Evolutionary conservation across 2,113 vertebrate species (phyloP).

Genomic region (Galemys pyrenaicus): DNA sequence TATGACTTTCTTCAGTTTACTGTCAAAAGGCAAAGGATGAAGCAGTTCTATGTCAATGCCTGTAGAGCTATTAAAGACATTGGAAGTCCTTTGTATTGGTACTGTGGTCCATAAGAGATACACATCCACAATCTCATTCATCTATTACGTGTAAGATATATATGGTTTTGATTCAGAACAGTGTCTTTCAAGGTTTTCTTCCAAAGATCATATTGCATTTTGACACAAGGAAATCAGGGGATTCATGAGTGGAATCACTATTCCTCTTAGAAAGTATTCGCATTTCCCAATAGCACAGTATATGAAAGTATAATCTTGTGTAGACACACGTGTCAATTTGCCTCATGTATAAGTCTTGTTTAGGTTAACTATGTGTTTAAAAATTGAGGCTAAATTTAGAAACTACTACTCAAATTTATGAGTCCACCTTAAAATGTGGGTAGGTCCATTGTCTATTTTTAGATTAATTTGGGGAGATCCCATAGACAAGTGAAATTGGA

Average conservation of each 20-base stretch:
- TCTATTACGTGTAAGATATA: background rate
- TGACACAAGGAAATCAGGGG: background rate
- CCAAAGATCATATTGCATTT: conserved; percentile 14
- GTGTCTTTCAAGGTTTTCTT: background rate
- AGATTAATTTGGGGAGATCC: background rate
- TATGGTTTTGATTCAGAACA: background rate
- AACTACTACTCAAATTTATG: background rate
- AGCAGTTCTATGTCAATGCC: background rate
- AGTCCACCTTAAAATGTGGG: background rate
- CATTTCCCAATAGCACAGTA: background rate
- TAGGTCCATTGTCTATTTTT: background rate
- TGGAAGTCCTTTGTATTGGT: background rate
- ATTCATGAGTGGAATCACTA: background rate
- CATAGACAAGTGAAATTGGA: background rate
- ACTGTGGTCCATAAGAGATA: background rate
- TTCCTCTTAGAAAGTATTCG: background rate
- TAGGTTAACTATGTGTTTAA: background rate
- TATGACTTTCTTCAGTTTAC: background rate
- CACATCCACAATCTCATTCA: background rate
- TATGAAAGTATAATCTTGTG: background rate
- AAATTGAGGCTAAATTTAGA: background rate
- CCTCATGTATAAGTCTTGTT: background rate
- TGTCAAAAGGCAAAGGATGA: background rate
- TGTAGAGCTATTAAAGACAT: background rate
- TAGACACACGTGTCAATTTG: background rate